These are phyloP conservation scores for Camponotus fellah DNA, from an alignment of 2,888 invertebrate genomes.

Conservation along the genomic window DNA sequence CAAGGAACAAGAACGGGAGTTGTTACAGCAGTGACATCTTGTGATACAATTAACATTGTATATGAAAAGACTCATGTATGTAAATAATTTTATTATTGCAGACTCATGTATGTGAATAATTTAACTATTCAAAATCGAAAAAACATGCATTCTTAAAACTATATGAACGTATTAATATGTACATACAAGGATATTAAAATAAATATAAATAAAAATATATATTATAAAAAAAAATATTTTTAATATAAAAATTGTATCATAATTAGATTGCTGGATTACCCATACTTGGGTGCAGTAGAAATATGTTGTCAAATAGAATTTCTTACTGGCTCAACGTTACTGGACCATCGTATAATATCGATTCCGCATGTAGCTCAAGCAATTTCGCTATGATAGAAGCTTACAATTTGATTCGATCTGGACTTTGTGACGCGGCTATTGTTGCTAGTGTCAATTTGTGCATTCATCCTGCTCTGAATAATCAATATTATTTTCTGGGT, in stretches of 20 bases:
- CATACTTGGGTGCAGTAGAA: not conserved
- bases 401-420: not conserved
- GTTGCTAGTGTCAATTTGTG: not conserved
- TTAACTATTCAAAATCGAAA: not conserved
- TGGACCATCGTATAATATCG: too few species aligned
- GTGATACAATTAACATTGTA: constrained; percentile 89
- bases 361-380: not conserved
- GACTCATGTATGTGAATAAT: not conserved
- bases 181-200: not conserved
- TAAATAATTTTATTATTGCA: not conserved
- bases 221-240: not conserved
- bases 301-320: not conserved
- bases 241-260: not conserved
- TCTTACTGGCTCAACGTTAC: not conserved
- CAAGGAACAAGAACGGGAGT: constrained; percentile 91
- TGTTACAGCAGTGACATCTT: constrained; percentile 90
- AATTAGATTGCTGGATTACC: not conserved
- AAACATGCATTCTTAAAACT: not conserved
- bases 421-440: not conserved
- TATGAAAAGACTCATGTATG: not conserved
- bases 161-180: not conserved
- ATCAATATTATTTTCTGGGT: not conserved
- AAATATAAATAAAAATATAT: too few species aligned
- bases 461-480: not conserved
- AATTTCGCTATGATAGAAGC: not conserved